Evolutionary conservation across 2,888 invertebrate species (phyloP), one percentile per base, ranked within the genome.

Genomic region (Pandemis cinnamomeana): DNA sequence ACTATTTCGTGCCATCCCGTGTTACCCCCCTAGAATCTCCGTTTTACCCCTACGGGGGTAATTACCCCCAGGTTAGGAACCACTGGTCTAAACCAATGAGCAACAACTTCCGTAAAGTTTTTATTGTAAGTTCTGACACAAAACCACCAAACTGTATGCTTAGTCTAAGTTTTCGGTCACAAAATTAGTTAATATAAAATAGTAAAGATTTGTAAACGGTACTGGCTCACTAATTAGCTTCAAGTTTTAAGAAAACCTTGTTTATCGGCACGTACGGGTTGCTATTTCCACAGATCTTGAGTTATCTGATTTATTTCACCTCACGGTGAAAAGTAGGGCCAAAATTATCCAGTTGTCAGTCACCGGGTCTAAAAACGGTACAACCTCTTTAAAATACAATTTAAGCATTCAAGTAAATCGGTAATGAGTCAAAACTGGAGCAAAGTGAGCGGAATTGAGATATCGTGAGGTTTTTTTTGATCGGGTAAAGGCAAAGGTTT

Each of bases 351-450:
- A 62, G 70, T 67, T 71, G 74, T 74, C 74, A 71, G 44, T 62
- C 66, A 66, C 13, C 6, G 36, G 61, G 70, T 74, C 70, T 73
- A 74, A 71, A 71, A 70, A 73, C 74, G 70, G 71, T 71, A 55
- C 15, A 55, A 20, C 58, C 60, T 70, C 7, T 61, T 74, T 74
- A 71, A 70, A 71, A 68, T 51, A 74, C 71, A 73, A 66, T 73
- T 73, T 70, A 73, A 73, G 69, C 69, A 71, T 74, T 71, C 67
- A 62, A 55, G 74, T 71, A 74, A 74, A 74, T 71, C 67, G 48
- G 67, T 71, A 74, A 74, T 74, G 74, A 74, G 70, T 74, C 55
- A 67, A 71, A 74, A 62, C 70, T 74, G 74, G 74, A 74, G 71
- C 74, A 71, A 67, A 74, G 70, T 66, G 74, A 71, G 61, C 61